These are phyloP conservation scores for Nasonovia ribisnigri DNA, from an alignment of 2,888 invertebrate genomes.

Conservation along the genomic window DNA sequence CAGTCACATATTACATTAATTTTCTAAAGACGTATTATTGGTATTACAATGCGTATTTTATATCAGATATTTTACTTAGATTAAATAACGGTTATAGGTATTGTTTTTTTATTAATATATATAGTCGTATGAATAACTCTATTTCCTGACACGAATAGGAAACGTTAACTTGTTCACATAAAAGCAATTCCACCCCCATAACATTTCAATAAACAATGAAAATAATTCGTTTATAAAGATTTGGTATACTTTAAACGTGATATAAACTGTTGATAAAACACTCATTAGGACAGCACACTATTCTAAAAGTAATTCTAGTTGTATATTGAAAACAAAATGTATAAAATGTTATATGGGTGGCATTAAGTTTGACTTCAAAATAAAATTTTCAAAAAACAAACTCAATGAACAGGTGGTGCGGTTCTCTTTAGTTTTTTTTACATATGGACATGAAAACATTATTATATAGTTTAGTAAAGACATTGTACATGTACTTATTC, in stretches of 20 bases:
- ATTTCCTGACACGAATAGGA: conserved; percentile 13
- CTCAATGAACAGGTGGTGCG: conserved; percentile 37
- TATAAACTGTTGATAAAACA: conserved; percentile 1
- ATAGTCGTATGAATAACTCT: background rate
- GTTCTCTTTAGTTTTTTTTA: background rate
- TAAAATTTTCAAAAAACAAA: background rate
- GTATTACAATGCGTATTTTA: background rate
- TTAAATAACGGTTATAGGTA: conserved; percentile 47
- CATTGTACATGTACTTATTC: background rate
- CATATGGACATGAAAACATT: background rate
- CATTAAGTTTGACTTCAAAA: background rate
- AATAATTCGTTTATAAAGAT: conserved; percentile 20
- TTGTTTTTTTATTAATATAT: background rate
- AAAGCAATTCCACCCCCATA: conserved; percentile 17
- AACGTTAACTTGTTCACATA: background rate
- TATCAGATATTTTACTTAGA: conserved; percentile 43
- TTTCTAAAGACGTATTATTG: background rate
- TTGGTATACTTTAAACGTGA: conserved; percentile 11
- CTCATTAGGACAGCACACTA: background rate
- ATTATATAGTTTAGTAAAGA: background rate
- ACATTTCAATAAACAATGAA: background rate
- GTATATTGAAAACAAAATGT: background rate
- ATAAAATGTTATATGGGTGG: background rate
- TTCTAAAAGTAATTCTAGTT: conserved; percentile 16
- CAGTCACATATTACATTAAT: background rate